These are phyloP conservation scores for Drosophila lacertosa DNA, from an alignment of 1,140 invertebrate genomes.

Conservation along the genomic window DNA sequence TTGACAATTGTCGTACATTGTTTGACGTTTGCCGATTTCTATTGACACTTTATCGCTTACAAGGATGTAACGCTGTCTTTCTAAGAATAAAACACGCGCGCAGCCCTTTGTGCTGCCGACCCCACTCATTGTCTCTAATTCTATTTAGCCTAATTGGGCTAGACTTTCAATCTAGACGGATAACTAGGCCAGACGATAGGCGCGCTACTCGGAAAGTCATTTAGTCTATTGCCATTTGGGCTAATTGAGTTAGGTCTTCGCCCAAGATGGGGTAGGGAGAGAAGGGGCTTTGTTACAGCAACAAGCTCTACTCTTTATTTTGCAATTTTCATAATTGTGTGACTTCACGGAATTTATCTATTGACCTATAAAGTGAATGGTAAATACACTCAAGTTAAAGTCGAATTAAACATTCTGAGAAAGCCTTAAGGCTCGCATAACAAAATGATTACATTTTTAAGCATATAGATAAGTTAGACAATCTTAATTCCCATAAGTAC, in stretches of 20 bases:
- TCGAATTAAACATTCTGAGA: no score
- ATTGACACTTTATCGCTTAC: conserved; percentile 76
- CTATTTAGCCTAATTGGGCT: conserved; percentile 73
- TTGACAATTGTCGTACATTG: conserved; percentile 83
- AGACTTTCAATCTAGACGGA: conserved; percentile 41
- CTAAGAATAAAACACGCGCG: conserved; percentile 72
- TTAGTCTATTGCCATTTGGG: conserved; percentile 13
- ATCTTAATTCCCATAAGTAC: no score
- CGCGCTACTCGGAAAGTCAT: not conserved
- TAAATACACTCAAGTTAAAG: no score
- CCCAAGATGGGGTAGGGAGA: no score
- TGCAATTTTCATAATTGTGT: conserved; percentile 1
- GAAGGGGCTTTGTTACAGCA: no score
- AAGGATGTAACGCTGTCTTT: conserved; percentile 80
- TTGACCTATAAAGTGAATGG: no score
- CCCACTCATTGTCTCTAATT: conserved; percentile 9
- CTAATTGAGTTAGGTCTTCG: conserved; percentile 15
- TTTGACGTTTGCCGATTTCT: conserved; percentile 82
- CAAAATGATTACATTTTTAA: no score
- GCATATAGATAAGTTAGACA: no score
- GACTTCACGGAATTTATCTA: no score
- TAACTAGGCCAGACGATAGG: conserved; percentile 25
- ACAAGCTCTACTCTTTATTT: not conserved
- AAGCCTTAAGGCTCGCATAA: no score
- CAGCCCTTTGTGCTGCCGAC: conserved; percentile 55